Percentiles rank a stretch among this genome's conserved stretches.
Conservation (phyloP, 2,797 vertebrate species). For the Buceros bicornis region DNA sequence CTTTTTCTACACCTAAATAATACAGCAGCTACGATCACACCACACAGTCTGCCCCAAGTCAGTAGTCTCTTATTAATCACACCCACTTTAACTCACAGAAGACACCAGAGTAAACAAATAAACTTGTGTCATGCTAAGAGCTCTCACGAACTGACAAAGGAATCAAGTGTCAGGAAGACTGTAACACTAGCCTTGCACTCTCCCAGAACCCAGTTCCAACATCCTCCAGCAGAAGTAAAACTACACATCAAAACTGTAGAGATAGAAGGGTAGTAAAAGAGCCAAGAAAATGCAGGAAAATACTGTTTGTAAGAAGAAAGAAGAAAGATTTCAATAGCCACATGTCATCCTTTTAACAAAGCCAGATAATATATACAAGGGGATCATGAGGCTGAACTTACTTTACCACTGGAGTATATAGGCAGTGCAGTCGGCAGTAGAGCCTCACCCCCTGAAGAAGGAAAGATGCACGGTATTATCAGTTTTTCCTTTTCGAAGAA, state of each 20-base stretch:
- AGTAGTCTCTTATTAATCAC: neutral
- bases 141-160: neutral
- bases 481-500: neutral
- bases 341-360: neutral
- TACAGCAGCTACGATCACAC: neutral
- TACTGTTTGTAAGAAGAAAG: neutral
- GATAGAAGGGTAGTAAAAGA: neutral
- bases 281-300: neutral
- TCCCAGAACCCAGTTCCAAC: neutral
- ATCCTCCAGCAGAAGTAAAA: neutral
- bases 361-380: neutral
- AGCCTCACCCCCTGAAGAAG: constrained; percentile 91
- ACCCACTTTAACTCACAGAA: neutral
- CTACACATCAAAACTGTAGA: neutral
- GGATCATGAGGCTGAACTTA: constrained; percentile 80
- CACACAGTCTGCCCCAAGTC: neutral
- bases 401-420: constrained; percentile 94
- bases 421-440: constrained; percentile 96
- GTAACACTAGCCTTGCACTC: neutral
- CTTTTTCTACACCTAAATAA: neutral
- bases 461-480: neutral
- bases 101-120: neutral
- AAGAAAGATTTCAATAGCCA: neutral
- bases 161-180: neutral
- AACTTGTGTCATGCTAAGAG: neutral